Conservation (phyloP, 2,797 vertebrate species). For the Spea hammondii region DNA sequence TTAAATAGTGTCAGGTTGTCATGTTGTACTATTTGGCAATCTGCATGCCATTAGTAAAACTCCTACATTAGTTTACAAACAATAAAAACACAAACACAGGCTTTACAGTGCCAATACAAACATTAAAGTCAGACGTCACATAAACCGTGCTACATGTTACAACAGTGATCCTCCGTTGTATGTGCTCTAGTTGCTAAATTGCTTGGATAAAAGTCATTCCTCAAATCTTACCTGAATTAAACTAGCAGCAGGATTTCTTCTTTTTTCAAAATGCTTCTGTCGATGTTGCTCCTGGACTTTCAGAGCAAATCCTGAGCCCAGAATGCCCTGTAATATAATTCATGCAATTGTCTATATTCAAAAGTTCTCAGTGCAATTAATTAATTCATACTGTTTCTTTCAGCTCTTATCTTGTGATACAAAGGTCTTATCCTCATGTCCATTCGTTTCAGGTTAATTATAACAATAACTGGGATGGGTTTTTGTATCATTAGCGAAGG, state of each 20-base stretch:
- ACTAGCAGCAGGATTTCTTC: constrained; percentile 93
- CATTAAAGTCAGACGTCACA: background rate
- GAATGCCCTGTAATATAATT: constrained; percentile 81
- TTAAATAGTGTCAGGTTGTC: too few relatives aligned
- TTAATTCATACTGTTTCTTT: background rate
- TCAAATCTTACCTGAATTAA: constrained; percentile 87
- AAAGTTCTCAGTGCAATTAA: background rate
- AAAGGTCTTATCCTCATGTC: background rate
- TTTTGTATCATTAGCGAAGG: background rate
- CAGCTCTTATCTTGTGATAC: background rate
- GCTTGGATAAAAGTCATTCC: background rate
- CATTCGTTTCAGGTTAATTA: background rate
- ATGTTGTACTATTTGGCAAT: too few relatives aligned
- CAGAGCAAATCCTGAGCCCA: constrained; percentile 94
- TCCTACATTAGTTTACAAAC: too few relatives aligned
- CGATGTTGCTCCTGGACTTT: constrained; percentile 98
- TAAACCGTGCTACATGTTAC: background rate
- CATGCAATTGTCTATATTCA: background rate
- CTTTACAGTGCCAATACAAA: background rate
- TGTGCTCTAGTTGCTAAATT: background rate
- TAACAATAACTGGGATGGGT: background rate
- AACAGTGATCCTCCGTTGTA: constrained; percentile 1
- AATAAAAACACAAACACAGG: background rate
- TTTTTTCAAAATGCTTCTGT: constrained; percentile 98
- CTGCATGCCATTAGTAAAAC: too few relatives aligned